phyloP scores from a whole-genome alignment of 1,140 invertebrate species.

The Aphaenogaster ashmeadi region DNA sequence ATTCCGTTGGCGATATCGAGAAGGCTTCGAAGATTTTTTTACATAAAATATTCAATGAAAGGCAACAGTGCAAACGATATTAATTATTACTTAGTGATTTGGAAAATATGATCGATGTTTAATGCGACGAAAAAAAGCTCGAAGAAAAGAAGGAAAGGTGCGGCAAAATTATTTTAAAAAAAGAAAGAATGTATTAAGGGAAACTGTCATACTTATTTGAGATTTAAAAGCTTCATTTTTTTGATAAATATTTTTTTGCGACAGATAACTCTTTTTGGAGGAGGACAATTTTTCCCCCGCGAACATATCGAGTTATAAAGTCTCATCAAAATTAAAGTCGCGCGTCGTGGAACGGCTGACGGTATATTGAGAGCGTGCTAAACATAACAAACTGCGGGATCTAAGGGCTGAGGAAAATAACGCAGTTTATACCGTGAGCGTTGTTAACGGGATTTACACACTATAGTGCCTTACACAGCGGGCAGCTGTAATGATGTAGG shows the following conservation, averaged over 20 bases:
- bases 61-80: neutral
- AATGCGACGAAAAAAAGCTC: neutral
- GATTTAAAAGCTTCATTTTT: neutral
- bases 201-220: neutral
- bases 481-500: constrained; percentile 3
- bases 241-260: neutral
- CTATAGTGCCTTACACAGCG: neutral
- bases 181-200: neutral
- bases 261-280: neutral
- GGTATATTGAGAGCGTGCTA: neutral
- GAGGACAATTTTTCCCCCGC: neutral
- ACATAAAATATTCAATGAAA: neutral
- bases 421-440: neutral
- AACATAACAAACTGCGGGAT: neutral
- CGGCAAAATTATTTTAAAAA: neutral
- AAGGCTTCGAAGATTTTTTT: neutral
- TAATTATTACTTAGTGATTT: neutral
- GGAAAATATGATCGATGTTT: neutral
- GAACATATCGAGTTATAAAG: neutral
- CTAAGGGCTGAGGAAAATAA: neutral
- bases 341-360: too few relatives aligned
- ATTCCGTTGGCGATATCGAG: neutral
- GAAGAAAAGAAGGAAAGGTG: neutral
- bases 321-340: constrained; percentile 7
- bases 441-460: constrained; percentile 30